Conservation (phyloP, 2,113 vertebrate species). For the Oreotrochilus melanogaster region DNA sequence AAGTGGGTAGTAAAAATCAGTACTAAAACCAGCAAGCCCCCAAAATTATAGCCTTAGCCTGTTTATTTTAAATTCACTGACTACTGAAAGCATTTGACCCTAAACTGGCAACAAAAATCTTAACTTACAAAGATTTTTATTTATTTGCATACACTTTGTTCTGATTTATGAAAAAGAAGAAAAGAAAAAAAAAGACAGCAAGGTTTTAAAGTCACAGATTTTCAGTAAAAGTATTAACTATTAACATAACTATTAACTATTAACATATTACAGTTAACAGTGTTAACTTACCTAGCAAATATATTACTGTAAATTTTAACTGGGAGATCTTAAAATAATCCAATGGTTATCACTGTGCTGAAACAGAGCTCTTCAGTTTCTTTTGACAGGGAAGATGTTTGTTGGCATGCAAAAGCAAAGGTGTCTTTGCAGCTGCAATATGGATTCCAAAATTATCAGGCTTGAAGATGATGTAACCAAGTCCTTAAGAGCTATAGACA, state of each 20-base stretch:
- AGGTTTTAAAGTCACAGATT: neutral
- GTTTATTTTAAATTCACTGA: neutral
- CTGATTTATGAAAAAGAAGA: neutral
- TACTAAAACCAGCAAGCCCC: neutral
- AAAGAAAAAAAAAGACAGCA: neutral
- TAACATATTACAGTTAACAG: neutral
- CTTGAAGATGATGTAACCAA: slow-evolving; percentile 96
- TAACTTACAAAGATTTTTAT: neutral
- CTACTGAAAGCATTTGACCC: neutral
- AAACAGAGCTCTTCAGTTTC: slow-evolving; percentile 58
- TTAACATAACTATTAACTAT: too few species aligned
- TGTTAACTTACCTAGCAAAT: slow-evolving; percentile 81
- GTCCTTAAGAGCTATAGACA: slow-evolving; percentile 97
- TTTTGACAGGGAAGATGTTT: slow-evolving; percentile 74
- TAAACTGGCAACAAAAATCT: neutral
- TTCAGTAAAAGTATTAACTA: neutral
- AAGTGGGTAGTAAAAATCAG: neutral
- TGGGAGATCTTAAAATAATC: slow-evolving; percentile 61
- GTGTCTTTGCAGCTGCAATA: slow-evolving; percentile 76
- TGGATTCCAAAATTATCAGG: slow-evolving; percentile 92
- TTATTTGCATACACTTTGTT: neutral
- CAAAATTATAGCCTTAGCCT: too few species aligned
- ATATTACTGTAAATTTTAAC: slow-evolving; percentile 59
- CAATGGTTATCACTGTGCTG: slow-evolving; percentile 63
- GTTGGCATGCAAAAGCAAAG: slow-evolving; percentile 77